These are phyloP conservation scores for Thaumatotibia leucotreta DNA, from an alignment of 1,140 invertebrate species.

Conservation along the genomic window DNA sequence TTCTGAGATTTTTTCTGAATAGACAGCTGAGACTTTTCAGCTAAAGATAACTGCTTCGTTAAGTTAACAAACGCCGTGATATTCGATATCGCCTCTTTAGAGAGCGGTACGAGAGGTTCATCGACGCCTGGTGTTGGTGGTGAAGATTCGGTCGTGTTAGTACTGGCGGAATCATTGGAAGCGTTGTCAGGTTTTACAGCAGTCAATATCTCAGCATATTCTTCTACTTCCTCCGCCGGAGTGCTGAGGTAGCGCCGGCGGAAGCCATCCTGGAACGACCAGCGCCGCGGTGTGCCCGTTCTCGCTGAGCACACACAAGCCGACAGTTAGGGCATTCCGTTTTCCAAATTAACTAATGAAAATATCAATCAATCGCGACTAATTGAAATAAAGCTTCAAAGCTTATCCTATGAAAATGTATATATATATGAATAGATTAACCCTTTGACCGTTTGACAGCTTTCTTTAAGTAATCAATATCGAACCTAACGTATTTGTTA, in stretches of 20 bases:
- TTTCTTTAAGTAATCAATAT: too few species aligned
- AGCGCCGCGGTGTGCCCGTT: slow-evolving; percentile 16
- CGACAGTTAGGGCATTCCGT: slow-evolving; percentile 31
- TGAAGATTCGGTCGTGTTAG: not conserved
- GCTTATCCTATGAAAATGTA: too few species aligned
- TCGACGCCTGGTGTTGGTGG: not conserved
- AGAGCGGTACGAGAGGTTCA: not conserved
- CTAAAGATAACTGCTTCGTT: slow-evolving; percentile 33
- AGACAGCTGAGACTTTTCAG: slow-evolving; percentile 55
- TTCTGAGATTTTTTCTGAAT: slow-evolving; percentile 51
- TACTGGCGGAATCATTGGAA: not conserved
- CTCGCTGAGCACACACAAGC: slow-evolving; percentile 57
- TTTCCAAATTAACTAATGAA: not conserved
- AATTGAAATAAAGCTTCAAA: too few species aligned
- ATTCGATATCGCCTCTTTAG: not conserved
- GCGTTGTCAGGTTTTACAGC: not conserved
- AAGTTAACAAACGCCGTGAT: not conserved
- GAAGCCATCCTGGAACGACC: not conserved
- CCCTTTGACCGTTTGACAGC: too few species aligned
- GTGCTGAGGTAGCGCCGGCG: not conserved
- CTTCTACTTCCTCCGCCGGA: not conserved
- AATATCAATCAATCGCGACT: too few species aligned
- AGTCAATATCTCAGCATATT: not conserved
- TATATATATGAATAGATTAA: too few species aligned
- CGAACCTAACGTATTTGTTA: too few species aligned